Evolutionary conservation across 2,113 vertebrate genomes (phyloP), one percentile per base, ranked within the genome.

Genomic region (Dipodomys stephensi): DNA sequence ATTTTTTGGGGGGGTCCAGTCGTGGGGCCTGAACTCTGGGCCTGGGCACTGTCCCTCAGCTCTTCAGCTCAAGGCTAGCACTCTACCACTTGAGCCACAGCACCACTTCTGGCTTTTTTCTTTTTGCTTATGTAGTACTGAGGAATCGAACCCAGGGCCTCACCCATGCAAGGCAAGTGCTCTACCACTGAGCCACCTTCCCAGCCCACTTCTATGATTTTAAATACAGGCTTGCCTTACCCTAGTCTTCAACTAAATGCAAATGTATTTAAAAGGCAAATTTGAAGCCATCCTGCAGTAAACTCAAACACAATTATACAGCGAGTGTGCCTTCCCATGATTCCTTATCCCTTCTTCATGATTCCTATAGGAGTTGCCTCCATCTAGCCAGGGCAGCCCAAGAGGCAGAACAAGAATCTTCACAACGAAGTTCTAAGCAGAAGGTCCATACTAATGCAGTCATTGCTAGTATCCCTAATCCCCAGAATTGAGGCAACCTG

Each of bases 241-340:
- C 67, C 49, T 11, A n/a, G 25, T 12, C 28, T 80, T 74, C 67
- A 28, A 44, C n/a, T 92, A 88, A 90, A 83, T 71, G 46, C 53
- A 93, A 94, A 89, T 46, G 28, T 46, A 72, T 74, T 83, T 73
- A 84, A 93, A 84, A 89, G 19, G 20, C 84, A 22, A 92, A 87
- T 27, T 22, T 92, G 16, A 77, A 44, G 62, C 46, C 72, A 25
- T 72, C 71, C 10, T 79, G 2, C 30, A 77, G 15, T 68, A 91
- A 93, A 83, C 3, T 87, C 53, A 71, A 85, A 80, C 46, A 80
- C 4, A 53, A 0, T 64, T 25, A 64, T 68, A 13, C 20, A 8
- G 0, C 23, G 7, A 62, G 19, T 49, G 12, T 22, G 13, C 53
- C 83, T 35, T 88, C 73, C 68, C 62, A 86, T 64, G 68, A 62